phyloP scores from a whole-genome alignment of 2,888 invertebrate species.

The Lissocephala sabroskyi region DNA sequence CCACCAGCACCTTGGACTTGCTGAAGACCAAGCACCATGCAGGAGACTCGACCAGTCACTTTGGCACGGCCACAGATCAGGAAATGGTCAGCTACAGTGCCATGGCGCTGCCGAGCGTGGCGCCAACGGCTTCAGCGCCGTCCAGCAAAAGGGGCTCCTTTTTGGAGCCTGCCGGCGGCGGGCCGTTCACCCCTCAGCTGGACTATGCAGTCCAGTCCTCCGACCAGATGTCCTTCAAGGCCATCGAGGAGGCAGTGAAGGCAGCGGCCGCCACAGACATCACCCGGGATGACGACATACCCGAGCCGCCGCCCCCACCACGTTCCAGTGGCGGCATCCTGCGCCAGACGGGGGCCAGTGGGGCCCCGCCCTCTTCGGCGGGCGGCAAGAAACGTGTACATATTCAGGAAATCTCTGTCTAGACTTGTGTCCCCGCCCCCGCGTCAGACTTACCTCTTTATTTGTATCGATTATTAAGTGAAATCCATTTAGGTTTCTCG shows the following conservation, averaged over 20 bases:
- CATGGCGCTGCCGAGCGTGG: slow-evolving; percentile 31
- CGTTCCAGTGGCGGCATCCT: slow-evolving; percentile 75
- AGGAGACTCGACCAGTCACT: background rate
- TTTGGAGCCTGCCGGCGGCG: slow-evolving; percentile 28
- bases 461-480: too few species aligned
- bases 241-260: slow-evolving; percentile 63
- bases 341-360: slow-evolving; percentile 77
- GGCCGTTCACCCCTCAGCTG: slow-evolving; percentile 44
- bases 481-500: too few species aligned
- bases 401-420: slow-evolving; percentile 94
- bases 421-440: too few species aligned
- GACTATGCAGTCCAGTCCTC: slow-evolving; percentile 65
- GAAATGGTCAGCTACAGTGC: slow-evolving; percentile 58
- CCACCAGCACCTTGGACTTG: slow-evolving; percentile 65
- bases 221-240: slow-evolving; percentile 69
- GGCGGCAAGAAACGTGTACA: slow-evolving; percentile 86
- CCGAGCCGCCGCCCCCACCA: slow-evolving; percentile 77
- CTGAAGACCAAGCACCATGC: slow-evolving; percentile 58
- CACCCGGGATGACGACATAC: slow-evolving; percentile 74
- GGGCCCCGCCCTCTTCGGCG: slow-evolving; percentile 16
- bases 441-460: too few species aligned
- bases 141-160: slow-evolving; percentile 63
- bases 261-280: slow-evolving; percentile 45
- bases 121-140: slow-evolving; percentile 22
- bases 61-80: slow-evolving; percentile 10